Conservation (phyloP, 2,797 vertebrate genomes). For the Phoxinus dragarum region DNA sequence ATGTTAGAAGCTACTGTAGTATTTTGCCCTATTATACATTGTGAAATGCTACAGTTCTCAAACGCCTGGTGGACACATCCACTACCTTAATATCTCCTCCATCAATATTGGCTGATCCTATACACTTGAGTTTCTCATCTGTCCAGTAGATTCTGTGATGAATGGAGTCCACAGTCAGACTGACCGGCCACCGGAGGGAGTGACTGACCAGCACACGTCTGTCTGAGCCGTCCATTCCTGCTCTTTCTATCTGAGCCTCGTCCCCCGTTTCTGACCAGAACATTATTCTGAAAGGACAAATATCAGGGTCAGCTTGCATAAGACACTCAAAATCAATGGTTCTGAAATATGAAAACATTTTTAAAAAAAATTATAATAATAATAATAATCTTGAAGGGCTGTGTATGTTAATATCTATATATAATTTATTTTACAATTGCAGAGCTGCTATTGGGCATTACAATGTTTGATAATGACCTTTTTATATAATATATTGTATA, state of each 20-base stretch:
- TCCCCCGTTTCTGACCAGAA: conserved; percentile 91
- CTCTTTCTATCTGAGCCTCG: conserved; percentile 83
- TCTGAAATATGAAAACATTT: too few relatives aligned
- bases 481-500: too few relatives aligned
- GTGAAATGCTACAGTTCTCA: not conserved
- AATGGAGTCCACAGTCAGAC: conserved; percentile 84
- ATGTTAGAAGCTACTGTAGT: not conserved
- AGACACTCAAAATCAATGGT: not conserved
- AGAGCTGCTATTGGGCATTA: too few relatives aligned
- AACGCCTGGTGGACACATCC: not conserved
- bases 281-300: conserved; percentile 80
- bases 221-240: conserved; percentile 89
- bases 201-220: conserved; percentile 77
- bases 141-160: conserved; percentile 89
- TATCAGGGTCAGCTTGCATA: not conserved
- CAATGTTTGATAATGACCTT: too few relatives aligned
- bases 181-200: conserved; percentile 87
- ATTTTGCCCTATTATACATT: not conserved
- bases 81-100: conserved; percentile 82
- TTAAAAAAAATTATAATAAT: too few relatives aligned
- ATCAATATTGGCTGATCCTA: conserved; percentile 86
- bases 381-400: too few relatives aligned
- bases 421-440: too few relatives aligned
- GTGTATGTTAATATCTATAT: too few relatives aligned
- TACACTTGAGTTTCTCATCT: conserved; percentile 84